Evolutionary conservation across 2,797 vertebrate species (phyloP), one percentile per base, ranked within the genome.

Genomic region (Ataeniobius toweri): DNA sequence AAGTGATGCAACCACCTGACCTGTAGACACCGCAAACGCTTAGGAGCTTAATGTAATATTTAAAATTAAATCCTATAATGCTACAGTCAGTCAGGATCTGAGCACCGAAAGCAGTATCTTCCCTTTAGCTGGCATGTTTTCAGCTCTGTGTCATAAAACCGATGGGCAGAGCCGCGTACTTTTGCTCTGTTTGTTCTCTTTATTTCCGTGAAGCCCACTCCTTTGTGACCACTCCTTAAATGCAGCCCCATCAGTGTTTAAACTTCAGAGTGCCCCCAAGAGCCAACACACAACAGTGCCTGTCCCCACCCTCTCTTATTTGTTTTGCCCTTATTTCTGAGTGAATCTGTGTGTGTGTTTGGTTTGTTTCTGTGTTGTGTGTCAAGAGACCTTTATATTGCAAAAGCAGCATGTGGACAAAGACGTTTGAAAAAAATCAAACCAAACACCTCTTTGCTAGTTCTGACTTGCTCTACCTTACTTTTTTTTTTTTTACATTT

Each of bases 261-360:
- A 92, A 92, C 88, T 90, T 84, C 83, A 68, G 53, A 83, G 84
- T 79, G 81, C 89, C 91, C 92, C 90, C 79, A 70, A 91, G 92
- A 91, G 86, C 93, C 91, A 85, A 83, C 83, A 83, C 82, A 82
- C 78, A 88, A 81, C 75, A 26, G 80, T 85, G 78, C 84, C 80
- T 8, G 77, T 88, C 86, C 86, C 89, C 90, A 88, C 92, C 92
- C 90, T 85, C 71, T 84, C 77, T 85, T 94, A 90, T 94, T 94
- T 94, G 93, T 94, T 92, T 93, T 94, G 91, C 90, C 94, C 92
- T 93, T 86, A 89, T 93, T 94, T 93, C 88, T 88, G 28, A 76
- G 75, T 7, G 76, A 72, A 39, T 84, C 0, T 82, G 55, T 61
- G 76, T 88, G 74, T 80, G 76, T 78, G 59, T 77, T 69, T 81